Evolutionary conservation across 2,888 invertebrate genomes (phyloP), one percentile per base, ranked within the genome.

Genomic region (Acheta domesticus): DNA sequence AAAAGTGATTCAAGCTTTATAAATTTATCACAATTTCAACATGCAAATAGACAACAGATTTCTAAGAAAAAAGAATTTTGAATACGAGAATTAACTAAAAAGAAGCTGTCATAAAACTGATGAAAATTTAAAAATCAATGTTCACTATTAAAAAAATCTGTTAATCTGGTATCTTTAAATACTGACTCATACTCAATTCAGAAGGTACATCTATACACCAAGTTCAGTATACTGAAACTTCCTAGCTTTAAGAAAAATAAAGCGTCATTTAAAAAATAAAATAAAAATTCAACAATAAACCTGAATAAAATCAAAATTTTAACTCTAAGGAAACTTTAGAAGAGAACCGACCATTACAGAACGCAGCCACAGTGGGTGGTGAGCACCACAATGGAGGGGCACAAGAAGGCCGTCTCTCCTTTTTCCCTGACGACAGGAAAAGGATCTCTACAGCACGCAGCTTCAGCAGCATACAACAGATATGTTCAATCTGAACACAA

Each of bases 281-380:
- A 78, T 48, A 75, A 12, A 76, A 78, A 21, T 75, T 73, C 19
- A 74, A 80, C 49, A 36, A 49, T 12, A 36, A 79, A 49, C 14
- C 12, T 21, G 20, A 76, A 73, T 23, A 49, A 36, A 36, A 49
- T 49, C 36, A 74, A 75, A 23, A 75, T 73, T 76, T 75, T 49
- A 75, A 49, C 49, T 49, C 78, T 76, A 78, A 78, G 48, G 49
- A 74, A 74, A 74, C 75, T 76, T 79, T 77, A 81, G 62, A 49
- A 78, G 79, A 78, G 48, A 81, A 81, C 80, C 80, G 80, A 81
- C 80, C 80, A 79, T 81, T 79, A 50, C 36, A 73, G 36, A 73
- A 20, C 14, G 77, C 77, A 77, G 49, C 79, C 75, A 50, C 74
- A 77, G 76, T 74, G n/a, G 23, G 79, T 76, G 73, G 49, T 49